Evolutionary conservation across 1,140 invertebrate species (phyloP).

Genomic region (Spodoptera litura): DNA sequence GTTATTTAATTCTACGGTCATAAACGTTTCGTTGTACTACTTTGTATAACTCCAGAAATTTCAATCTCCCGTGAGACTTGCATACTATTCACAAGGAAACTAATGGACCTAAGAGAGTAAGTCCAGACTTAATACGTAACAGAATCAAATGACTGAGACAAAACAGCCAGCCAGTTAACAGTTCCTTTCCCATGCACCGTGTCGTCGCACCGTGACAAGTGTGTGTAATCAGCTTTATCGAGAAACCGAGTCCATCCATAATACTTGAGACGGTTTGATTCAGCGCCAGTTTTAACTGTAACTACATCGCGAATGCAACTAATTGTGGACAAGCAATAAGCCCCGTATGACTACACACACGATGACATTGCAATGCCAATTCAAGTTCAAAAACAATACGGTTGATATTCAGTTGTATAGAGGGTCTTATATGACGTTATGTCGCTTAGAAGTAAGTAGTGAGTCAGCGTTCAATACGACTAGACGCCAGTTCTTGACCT

Average conservation of each 20-base stretch:
- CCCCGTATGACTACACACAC: not conserved
- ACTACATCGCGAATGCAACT: constrained; percentile 44
- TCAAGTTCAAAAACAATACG: not conserved
- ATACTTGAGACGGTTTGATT: constrained; percentile 25
- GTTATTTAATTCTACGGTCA: too few relatives aligned
- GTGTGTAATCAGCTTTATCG: constrained; percentile 14
- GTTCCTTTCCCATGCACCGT: constrained; percentile 1
- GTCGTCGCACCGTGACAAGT: constrained; percentile 15
- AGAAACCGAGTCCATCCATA: constrained; percentile 22
- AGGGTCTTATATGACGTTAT: constrained; percentile 16
- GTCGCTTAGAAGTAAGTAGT: not conserved
- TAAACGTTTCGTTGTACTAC: too few relatives aligned
- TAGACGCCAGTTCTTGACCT: constrained; percentile 57
- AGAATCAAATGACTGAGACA: too few relatives aligned
- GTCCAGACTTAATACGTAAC: too few relatives aligned
- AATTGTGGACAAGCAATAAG: constrained; percentile 29
- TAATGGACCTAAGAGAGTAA: too few relatives aligned
- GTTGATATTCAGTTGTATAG: not conserved
- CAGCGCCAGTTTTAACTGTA: constrained; percentile 33
- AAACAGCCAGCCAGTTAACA: not conserved
- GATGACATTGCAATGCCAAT: not conserved
- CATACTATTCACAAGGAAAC: too few relatives aligned
- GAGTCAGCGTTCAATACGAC: constrained; percentile 59
- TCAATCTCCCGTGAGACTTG: too few relatives aligned
- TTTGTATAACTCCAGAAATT: too few relatives aligned